Evolutionary conservation across 1,140 invertebrate genomes (phyloP).

Genomic region (Sinonovacula constricta): DNA sequence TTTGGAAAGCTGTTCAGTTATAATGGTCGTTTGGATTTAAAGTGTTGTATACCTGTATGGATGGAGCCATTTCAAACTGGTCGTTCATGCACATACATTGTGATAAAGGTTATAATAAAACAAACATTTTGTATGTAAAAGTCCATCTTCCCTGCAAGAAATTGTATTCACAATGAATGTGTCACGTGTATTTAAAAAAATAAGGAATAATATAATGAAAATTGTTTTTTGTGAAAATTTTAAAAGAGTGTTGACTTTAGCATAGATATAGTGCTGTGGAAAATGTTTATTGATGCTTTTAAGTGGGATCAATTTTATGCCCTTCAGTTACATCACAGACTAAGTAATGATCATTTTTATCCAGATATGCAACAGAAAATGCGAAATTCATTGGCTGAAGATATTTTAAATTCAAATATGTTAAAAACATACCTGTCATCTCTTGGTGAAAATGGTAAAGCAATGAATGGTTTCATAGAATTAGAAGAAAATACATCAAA

Average conservation of each 20-base stretch:
- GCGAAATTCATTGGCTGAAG: constrained; percentile 50
- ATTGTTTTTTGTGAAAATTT: not conserved
- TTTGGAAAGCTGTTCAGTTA: constrained; percentile 43
- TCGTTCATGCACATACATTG: constrained; percentile 24
- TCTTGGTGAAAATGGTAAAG: constrained; percentile 8
- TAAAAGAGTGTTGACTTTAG: constrained; percentile 12
- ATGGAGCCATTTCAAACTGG: constrained; percentile 52
- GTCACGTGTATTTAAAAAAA: constrained; percentile 14
- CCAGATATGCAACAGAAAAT: constrained; percentile 23
- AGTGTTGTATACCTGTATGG: constrained; percentile 29
- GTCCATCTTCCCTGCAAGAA: not conserved
- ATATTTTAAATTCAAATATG: constrained; percentile 36
- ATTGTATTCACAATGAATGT: constrained; percentile 37
- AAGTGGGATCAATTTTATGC: constrained; percentile 38
- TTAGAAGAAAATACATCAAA: constrained; percentile 26
- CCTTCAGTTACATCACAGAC: constrained; percentile 18
- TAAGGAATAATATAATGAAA: constrained; percentile 31
- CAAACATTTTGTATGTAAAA: constrained; percentile 15
- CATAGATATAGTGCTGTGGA: constrained; percentile 10
- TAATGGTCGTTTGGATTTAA: constrained; percentile 42
- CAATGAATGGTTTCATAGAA: constrained; percentile 26
- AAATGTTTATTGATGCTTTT: constrained; percentile 37
- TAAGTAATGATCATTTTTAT: constrained; percentile 33
- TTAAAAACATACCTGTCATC: constrained; percentile 11
- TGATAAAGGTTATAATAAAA: not conserved